Conservation (phyloP, 2,797 vertebrate genomes). For the Rhadinocentrus ornatus region DNA sequence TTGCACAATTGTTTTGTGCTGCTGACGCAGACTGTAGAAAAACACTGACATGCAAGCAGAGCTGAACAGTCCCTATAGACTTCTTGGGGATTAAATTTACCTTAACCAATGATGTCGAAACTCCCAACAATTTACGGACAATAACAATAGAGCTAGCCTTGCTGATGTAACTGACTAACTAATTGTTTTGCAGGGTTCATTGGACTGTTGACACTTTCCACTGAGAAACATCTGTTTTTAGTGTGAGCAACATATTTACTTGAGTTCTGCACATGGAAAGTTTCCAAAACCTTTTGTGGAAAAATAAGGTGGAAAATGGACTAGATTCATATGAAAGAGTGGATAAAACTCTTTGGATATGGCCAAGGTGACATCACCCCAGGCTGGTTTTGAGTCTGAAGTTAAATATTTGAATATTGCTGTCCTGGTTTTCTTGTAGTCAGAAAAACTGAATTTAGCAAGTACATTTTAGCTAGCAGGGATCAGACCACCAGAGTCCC, state of each 20-base stretch:
- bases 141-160: neutral
- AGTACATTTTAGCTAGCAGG: too few species aligned
- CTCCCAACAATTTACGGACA: neutral
- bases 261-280: neutral
- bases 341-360: too few species aligned
- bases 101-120: neutral
- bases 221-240: neutral
- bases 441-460: neutral
- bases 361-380: too few species aligned
- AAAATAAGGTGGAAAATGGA: too few species aligned
- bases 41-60: constrained; percentile 22
- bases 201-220: neutral
- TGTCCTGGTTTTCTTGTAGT: neutral
- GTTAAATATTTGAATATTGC: neutral
- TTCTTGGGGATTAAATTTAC: neutral
- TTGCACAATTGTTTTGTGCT: constrained; percentile 16
- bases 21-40: constrained; percentile 37
- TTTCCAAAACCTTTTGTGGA: too few species aligned
- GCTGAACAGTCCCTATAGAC: constrained; percentile 39
- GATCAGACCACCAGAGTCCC: too few species aligned
- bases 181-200: neutral
- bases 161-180: neutral
- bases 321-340: too few species aligned
- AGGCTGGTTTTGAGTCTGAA: neutral
- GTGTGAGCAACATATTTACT: neutral